Percentiles rank a stretch among this genome's conserved stretches.
phyloP scores from a whole-genome alignment of 1,140 invertebrate species.

The Zaprionus lachaisei region DNA sequence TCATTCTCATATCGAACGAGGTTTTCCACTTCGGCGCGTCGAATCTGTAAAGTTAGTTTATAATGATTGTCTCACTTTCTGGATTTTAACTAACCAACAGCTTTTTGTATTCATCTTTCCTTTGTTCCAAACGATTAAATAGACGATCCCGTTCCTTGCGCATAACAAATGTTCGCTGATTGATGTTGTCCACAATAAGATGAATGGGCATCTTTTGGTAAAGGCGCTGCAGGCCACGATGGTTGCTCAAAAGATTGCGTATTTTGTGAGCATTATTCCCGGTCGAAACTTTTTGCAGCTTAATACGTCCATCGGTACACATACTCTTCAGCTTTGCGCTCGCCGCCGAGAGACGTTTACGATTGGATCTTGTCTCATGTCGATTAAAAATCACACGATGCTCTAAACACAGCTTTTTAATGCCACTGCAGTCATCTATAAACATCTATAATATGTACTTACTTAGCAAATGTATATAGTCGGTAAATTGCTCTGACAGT shows the following conservation, averaged over 20 bases:
- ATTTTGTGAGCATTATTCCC: slow-evolving; percentile 70
- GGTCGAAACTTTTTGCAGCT: slow-evolving; percentile 64
- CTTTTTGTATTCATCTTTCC: slow-evolving; percentile 58
- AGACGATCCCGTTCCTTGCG: slow-evolving; percentile 80
- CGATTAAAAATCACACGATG: slow-evolving; percentile 61
- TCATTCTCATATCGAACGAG: slow-evolving; percentile 76
- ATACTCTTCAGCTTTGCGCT: slow-evolving; percentile 61
- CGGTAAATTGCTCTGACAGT: slow-evolving; percentile 63
- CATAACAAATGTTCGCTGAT: slow-evolving; percentile 80
- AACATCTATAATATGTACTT: slow-evolving; percentile 12
- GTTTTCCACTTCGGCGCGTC: slow-evolving; percentile 63
- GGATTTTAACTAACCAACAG: slow-evolving; percentile 42
- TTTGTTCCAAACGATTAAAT: slow-evolving; percentile 50
- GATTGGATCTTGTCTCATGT: slow-evolving; percentile 61
- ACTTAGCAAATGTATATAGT: slow-evolving; percentile 70
- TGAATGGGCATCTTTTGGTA: slow-evolving; percentile 80
- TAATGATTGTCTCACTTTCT: not conserved
- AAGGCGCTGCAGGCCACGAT: slow-evolving; percentile 74
- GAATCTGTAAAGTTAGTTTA: slow-evolving; percentile 18
- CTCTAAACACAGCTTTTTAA: slow-evolving; percentile 3
- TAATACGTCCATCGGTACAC: slow-evolving; percentile 67
- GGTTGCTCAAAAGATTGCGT: slow-evolving; percentile 70
- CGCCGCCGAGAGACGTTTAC: slow-evolving; percentile 41
- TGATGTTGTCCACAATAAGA: slow-evolving; percentile 76
- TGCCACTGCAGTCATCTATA: not conserved